A percentile compares a stretch with the other conserved stretches of the same genome.
Evolutionary conservation across 1,140 invertebrate species (phyloP).

Genomic region (Drosophila virilis): DNA sequence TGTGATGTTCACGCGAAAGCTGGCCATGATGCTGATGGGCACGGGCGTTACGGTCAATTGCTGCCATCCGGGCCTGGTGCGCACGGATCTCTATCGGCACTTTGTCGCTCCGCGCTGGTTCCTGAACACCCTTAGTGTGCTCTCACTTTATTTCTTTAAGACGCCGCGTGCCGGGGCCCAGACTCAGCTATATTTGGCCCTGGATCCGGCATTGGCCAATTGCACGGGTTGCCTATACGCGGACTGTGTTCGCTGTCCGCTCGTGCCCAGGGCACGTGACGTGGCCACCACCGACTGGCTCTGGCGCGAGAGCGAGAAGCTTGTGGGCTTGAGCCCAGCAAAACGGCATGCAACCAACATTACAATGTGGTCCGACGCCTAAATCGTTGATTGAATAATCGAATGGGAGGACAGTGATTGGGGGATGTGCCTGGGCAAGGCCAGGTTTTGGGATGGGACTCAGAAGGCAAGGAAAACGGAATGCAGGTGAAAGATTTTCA

Average conservation of each 20-base stretch:
- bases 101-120: slow-evolving; percentile 49
- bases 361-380: slow-evolving; percentile 43
- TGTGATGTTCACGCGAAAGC: slow-evolving; percentile 88
- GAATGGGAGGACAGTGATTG: too few species aligned
- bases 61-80: slow-evolving; percentile 90
- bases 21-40: slow-evolving; percentile 86
- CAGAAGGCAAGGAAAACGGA: too few species aligned
- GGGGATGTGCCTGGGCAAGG: too few species aligned
- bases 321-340: slow-evolving; percentile 59
- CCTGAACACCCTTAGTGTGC: slow-evolving; percentile 38
- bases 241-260: slow-evolving; percentile 85
- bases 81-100: slow-evolving; percentile 90
- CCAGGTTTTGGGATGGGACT: too few species aligned
- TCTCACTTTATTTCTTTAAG: slow-evolving; percentile 85
- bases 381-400: too few species aligned
- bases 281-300: slow-evolving; percentile 87
- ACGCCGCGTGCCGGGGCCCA: slow-evolving; percentile 89
- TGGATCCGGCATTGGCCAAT: slow-evolving; percentile 89
- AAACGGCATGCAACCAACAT: slow-evolving; percentile 3
- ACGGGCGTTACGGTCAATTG: slow-evolving; percentile 88
- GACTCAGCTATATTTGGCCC: slow-evolving; percentile 91
- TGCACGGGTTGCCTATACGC: slow-evolving; percentile 86
- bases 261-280: slow-evolving; percentile 77
- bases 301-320: slow-evolving; percentile 87
- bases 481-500: too few species aligned